phyloP scores from a whole-genome alignment of 2,797 vertebrate species.

The Lagorchestes hirsutus region DNA sequence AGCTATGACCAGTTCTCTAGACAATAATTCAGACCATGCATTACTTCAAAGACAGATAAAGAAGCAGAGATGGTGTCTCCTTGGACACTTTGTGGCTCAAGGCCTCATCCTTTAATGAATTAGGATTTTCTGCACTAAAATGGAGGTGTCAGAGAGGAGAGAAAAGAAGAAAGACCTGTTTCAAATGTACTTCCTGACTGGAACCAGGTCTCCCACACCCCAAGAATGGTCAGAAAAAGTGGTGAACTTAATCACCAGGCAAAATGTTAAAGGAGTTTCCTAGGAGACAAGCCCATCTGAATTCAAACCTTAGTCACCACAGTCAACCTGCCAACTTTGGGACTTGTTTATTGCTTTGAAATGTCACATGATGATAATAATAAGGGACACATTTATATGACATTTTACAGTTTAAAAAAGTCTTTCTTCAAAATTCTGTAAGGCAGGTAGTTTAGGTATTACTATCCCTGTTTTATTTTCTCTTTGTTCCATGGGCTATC shows the following conservation, averaged over 20 bases:
- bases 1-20: not conserved
- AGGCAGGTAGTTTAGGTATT: not conserved
- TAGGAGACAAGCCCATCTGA: not conserved
- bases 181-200: not conserved
- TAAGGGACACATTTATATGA: not conserved
- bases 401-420: not conserved
- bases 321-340: not conserved
- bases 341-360: not conserved
- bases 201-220: not conserved
- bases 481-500: not conserved
- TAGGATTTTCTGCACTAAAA: not conserved
- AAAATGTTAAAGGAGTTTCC: not conserved
- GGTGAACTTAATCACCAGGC: not conserved
- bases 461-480: not conserved
- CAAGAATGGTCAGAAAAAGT: not conserved
- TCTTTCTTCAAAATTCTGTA: not conserved
- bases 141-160: not conserved
- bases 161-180: not conserved
- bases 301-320: constrained; percentile 1
- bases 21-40: not conserved
- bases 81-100: not conserved
- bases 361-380: not conserved
- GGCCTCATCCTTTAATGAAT: not conserved
- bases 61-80: not conserved
- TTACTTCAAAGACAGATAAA: not conserved